Percentiles rank a stretch among this genome's conserved stretches.
phyloP scores from a whole-genome alignment of 2,888 invertebrate genomes.

The Acleris literana region DNA sequence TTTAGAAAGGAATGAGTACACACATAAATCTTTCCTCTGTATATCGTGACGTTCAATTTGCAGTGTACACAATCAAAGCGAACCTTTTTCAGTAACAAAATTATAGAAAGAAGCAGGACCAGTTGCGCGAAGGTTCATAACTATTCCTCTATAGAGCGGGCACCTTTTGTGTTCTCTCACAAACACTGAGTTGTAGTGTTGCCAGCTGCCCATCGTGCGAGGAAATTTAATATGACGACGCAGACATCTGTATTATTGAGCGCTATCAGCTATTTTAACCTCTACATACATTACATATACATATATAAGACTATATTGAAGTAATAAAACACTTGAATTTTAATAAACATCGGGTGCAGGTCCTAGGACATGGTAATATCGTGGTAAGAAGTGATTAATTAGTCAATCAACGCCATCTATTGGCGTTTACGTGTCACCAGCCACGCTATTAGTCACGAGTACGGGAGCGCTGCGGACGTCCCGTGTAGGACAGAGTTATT shows the following conservation, averaged over 20 bases:
- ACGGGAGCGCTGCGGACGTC: conserved; percentile 60
- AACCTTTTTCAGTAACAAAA: conserved; percentile 40
- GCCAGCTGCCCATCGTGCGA: conserved; percentile 22
- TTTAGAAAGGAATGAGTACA: conserved; percentile 3
- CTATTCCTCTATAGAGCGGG: conserved; percentile 40
- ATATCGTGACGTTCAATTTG: conserved; percentile 43
- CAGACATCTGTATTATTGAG: conserved; percentile 17
- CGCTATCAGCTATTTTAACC: not conserved
- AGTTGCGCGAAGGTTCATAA: conserved; percentile 42
- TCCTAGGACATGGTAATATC: conserved; percentile 18
- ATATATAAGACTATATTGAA: not conserved
- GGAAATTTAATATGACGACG: conserved; percentile 11
- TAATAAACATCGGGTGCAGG: conserved; percentile 1
- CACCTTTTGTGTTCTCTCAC: conserved; percentile 42
- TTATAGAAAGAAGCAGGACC: conserved; percentile 40
- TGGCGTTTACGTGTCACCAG: conserved; percentile 63
- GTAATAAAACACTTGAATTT: conserved; percentile 10
- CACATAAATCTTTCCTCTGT: conserved; percentile 21
- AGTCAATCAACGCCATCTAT: conserved; percentile 75
- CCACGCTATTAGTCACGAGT: conserved; percentile 69
- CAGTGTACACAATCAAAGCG: conserved; percentile 38
- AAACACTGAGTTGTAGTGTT: conserved; percentile 13
- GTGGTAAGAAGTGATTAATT: conserved; percentile 66
- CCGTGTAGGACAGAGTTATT: conserved; percentile 67
- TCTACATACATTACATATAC: too few relatives aligned